A percentile compares a stretch with the other conserved stretches of the same genome.
phyloP scores from a whole-genome alignment of 2,113 vertebrate genomes.

The Salvelinus namaycush region DNA sequence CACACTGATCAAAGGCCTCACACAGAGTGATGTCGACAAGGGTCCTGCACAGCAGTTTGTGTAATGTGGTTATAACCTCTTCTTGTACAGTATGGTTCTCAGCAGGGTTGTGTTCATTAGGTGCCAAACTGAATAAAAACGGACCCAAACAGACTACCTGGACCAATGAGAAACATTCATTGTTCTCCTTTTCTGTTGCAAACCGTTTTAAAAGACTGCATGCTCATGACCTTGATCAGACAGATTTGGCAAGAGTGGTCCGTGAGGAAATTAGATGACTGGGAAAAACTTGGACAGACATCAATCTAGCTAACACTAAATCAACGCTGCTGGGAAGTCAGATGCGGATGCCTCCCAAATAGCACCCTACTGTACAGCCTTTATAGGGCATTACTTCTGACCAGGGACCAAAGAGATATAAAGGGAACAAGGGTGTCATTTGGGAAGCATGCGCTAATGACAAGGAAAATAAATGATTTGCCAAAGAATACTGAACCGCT shows the following conservation, averaged over 20 bases:
- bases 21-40: conserved; percentile 8
- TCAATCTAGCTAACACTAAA: neutral
- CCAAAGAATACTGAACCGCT: neutral
- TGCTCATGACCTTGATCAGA: neutral
- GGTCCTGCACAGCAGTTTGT: neutral
- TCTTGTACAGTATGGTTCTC: neutral
- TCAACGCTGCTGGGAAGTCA: neutral
- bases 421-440: no score
- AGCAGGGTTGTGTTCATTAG: neutral
- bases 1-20: conserved; percentile 17
- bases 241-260: neutral
- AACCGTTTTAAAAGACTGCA: no score
- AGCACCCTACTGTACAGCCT: no score
- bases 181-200: no score
- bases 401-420: no score
- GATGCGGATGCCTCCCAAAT: neutral
- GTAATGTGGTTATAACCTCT: neutral
- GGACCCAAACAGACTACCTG: no score
- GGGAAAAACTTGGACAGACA: neutral
- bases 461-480: neutral
- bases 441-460: neutral
- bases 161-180: no score
- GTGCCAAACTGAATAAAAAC: no score
- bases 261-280: neutral
- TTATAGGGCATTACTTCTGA: no score